Evolutionary conservation across 2,888 invertebrate genomes (phyloP).

Genomic region (Acleris emargana): DNA sequence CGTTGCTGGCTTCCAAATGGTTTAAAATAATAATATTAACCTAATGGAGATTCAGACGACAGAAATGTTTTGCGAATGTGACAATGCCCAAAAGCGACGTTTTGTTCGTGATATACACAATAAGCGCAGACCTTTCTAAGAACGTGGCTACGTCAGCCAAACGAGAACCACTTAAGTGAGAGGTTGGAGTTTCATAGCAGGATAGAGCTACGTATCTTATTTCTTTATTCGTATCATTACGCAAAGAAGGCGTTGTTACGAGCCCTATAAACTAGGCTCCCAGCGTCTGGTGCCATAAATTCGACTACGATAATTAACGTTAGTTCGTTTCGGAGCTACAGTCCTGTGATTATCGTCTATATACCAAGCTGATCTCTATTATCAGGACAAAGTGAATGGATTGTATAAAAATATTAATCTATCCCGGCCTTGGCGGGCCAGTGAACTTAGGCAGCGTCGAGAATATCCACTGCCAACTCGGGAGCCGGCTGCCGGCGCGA

Average conservation of each 20-base stretch:
- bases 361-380: slow-evolving; percentile 32
- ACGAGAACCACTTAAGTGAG: too few relatives aligned
- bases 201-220: too few relatives aligned
- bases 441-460: slow-evolving; percentile 41
- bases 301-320: slow-evolving; percentile 16
- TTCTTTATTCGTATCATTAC: background rate
- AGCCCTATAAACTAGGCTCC: slow-evolving; percentile 19
- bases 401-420: slow-evolving; percentile 33
- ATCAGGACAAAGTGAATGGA: slow-evolving; percentile 33
- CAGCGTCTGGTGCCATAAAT: slow-evolving; percentile 20
- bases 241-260: slow-evolving; percentile 3
- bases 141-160: too few relatives aligned
- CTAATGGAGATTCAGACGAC: too few relatives aligned
- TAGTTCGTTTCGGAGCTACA: slow-evolving; percentile 13
- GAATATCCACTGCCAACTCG: slow-evolving; percentile 33
- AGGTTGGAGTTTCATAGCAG: too few relatives aligned
- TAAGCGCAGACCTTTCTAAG: too few relatives aligned
- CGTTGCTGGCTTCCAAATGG: too few relatives aligned
- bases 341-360: slow-evolving; percentile 33
- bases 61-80: too few relatives aligned
- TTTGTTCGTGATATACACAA: too few relatives aligned
- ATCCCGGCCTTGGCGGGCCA: slow-evolving; percentile 46
- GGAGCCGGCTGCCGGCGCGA: slow-evolving; percentile 18
- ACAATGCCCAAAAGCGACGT: too few relatives aligned
- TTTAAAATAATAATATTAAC: too few relatives aligned